Conservation (phyloP, 2,797 vertebrate genomes). For the Peromyscus melanophrys region DNA sequence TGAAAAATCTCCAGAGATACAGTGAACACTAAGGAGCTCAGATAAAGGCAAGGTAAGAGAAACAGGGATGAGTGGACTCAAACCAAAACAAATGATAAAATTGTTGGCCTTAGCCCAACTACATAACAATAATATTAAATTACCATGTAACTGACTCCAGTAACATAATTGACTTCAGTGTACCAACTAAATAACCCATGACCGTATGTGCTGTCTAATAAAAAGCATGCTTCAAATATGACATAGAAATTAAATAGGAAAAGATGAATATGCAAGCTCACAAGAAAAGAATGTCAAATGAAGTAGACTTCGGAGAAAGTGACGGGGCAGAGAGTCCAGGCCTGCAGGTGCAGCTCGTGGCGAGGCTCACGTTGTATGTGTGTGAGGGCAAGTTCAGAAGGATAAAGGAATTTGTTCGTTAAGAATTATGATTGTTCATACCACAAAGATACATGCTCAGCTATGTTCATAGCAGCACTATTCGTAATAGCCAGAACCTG, state of each 20-base stretch:
- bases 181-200: not conserved
- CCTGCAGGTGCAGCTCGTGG: not conserved
- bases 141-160: not conserved
- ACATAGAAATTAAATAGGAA: constrained; percentile 3
- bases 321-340: not conserved
- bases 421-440: not conserved
- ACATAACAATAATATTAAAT: not conserved
- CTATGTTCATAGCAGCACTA: no score
- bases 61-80: not conserved
- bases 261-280: not conserved
- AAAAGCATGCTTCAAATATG: constrained; percentile 3
- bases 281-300: not conserved
- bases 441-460: no score
- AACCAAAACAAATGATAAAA: not conserved
- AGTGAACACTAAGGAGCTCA: not conserved
- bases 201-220: not conserved
- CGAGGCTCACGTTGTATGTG: not conserved
- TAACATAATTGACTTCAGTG: not conserved
- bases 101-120: not conserved
- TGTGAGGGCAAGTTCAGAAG: not conserved
- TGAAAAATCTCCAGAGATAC: not conserved
- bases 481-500: no score
- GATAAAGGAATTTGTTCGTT: not conserved
- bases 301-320: constrained; percentile 10
- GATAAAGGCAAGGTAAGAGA: not conserved